These are phyloP conservation scores for Thamnophis sirtalis DNA, from an alignment of 2,113 vertebrate species.

Conservation along the genomic window DNA sequence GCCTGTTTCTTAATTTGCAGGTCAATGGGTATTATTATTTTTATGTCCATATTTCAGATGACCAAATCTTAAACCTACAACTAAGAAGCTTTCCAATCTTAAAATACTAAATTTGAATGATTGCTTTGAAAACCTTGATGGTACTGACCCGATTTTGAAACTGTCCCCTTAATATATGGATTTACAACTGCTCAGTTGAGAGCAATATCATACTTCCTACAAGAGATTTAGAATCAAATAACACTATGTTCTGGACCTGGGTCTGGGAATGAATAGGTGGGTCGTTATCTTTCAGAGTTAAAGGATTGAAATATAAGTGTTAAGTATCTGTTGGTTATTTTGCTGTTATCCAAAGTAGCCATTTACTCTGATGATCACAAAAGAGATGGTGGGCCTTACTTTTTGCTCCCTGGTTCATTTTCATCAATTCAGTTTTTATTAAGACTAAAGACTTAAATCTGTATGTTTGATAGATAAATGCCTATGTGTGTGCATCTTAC, in stretches of 20 bases:
- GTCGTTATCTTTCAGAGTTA: background rate
- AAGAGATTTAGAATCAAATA: background rate
- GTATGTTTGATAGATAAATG: background rate
- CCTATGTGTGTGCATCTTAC: background rate
- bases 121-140: slow-evolving; percentile 25
- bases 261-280: background rate
- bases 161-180: background rate
- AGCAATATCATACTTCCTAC: background rate
- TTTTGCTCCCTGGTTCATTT: background rate
- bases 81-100: slow-evolving; percentile 10
- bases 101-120: background rate
- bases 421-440: background rate
- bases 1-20: slow-evolving; percentile 13
- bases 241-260: background rate
- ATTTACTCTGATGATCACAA: background rate
- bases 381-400: background rate
- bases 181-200: background rate
- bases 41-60: slow-evolving; percentile 23
- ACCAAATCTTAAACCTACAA: slow-evolving; percentile 19
- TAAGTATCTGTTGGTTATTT: background rate
- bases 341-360: background rate
- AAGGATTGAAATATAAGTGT: background rate
- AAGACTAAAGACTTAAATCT: background rate
- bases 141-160: background rate
- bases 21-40: slow-evolving; percentile 15